Percentiles rank a stretch among this genome's conserved stretches.
Conservation (phyloP, 2,888 invertebrate species). For the Prosopocoilus inquinatus region DNA sequence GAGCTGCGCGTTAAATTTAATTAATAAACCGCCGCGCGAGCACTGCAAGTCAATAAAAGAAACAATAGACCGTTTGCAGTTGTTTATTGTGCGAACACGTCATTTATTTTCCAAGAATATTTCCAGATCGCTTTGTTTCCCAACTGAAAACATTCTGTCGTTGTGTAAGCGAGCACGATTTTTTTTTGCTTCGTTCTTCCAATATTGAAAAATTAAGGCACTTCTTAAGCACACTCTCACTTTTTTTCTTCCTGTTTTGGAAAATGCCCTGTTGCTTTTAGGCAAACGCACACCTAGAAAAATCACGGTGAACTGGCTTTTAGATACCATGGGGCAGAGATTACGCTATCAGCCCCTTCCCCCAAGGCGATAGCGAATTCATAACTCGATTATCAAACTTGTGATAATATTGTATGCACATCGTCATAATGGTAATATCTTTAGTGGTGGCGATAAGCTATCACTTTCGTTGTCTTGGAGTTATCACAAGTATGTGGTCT, state of each 20-base stretch:
- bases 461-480: conserved; percentile 47
- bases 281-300: conserved; percentile 35
- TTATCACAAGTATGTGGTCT: conserved; percentile 32
- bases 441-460: conserved; percentile 41
- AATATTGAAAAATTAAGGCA: neutral
- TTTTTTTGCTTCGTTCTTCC: no score
- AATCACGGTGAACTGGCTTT: conserved; percentile 37
- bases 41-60: conserved; percentile 18
- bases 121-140: neutral
- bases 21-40: no score
- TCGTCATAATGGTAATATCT: conserved; percentile 46
- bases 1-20: no score
- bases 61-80: conserved; percentile 27
- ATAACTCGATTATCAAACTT: conserved; percentile 45
- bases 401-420: conserved; percentile 47
- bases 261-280: conserved; percentile 4
- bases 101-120: neutral
- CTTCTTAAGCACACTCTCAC: neutral
- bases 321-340: conserved; percentile 39
- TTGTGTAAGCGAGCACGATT: neutral
- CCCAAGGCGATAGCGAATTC: conserved; percentile 44
- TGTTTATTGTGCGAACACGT: conserved; percentile 17
- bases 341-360: conserved; percentile 46
- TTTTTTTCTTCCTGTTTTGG: neutral
- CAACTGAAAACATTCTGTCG: neutral